Base-by-base conservation (phyloP, 2,888 invertebrate species). In the Drosophila algonquin region DNA sequence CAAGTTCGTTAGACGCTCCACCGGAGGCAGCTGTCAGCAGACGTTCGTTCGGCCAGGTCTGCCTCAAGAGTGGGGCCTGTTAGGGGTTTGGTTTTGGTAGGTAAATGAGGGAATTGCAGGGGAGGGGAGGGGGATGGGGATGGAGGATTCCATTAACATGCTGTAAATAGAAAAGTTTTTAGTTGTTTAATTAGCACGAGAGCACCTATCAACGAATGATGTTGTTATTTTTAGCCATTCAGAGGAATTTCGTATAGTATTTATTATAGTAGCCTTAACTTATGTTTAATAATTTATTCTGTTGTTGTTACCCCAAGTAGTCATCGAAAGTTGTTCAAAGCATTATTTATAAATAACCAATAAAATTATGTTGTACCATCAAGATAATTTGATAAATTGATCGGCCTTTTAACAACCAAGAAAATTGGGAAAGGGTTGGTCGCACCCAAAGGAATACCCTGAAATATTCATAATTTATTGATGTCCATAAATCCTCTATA, bases 181-280 rank as follows among this genome's bases (percentile, higher is more conserved):
- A 76, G 67, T 87, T 81, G 87, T 74, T 77, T 77, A 88, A 79
- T 79, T 76, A 89, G 64, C 69, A 46, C 46, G 65, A 60, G 67
- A 60, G 67, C 58, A 48, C 61, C 50, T 14, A 27, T 16, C 56
- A 46, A 54, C 47, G 30, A 30, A 30, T 56, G 48, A 73, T 73
- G 75, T 83, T 72, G 76, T 78, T 76, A 75, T 63, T 35, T 54
- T 77, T 87, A 89, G 80, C 89, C 88, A 89, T 87, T 89, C 76
- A 90, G 74, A 21, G 46, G 69, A 75, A 35, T 65, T 63, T 55
- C 21, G 30, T 40, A 69, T 61, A 70, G 69, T 76, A 67, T 75
- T 78, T 74, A 70, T 60, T 73, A 52, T 71, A 53, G 32, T 69
- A 65, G 48, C 53, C 59, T 63, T 47, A 56, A 52, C 46, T 53